Percentiles rank a stretch among this genome's conserved stretches.
These are phyloP conservation scores for Bagarius yarrelli DNA, from an alignment of 2,113 vertebrate genomes.

Conservation along the genomic window DNA sequence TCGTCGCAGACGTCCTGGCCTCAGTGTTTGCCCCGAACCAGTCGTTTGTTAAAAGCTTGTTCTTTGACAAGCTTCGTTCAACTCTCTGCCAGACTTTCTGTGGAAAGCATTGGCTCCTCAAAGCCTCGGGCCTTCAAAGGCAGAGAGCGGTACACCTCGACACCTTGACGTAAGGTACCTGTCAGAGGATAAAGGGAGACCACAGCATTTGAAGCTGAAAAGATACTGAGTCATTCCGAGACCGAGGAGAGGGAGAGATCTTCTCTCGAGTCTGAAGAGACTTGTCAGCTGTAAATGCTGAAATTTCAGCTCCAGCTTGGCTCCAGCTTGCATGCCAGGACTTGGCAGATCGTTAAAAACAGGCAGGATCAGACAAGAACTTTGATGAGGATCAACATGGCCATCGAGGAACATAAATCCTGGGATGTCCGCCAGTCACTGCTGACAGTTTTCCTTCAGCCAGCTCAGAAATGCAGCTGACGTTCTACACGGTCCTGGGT, in stretches of 20 bases:
- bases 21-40: slow-evolving; percentile 49
- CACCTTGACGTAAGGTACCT: neutral
- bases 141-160: neutral
- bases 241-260: neutral
- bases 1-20: slow-evolving; percentile 59
- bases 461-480: slow-evolving; percentile 4
- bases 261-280: neutral
- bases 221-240: neutral
- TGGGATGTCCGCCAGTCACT: slow-evolving; percentile 11
- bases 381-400: slow-evolving; percentile 25
- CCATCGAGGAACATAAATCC: slow-evolving; percentile 38
- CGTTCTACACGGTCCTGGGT: neutral
- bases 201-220: neutral
- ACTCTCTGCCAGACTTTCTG: slow-evolving; percentile 5
- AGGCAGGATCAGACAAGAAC: slow-evolving; percentile 36
- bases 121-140: slow-evolving; percentile 35
- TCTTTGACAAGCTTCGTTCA: slow-evolving; percentile 54
- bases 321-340: slow-evolving; percentile 38
- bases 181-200: slow-evolving; percentile 15
- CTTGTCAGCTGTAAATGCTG: slow-evolving; percentile 29
- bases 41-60: slow-evolving; percentile 70
- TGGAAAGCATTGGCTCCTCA: neutral
- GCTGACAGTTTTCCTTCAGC: slow-evolving; percentile 44
- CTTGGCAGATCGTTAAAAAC: slow-evolving; percentile 27
- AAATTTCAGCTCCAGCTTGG: slow-evolving; percentile 28